These are phyloP conservation scores for Euphydryas editha DNA, from an alignment of 2,888 invertebrate genomes.

Conservation along the genomic window DNA sequence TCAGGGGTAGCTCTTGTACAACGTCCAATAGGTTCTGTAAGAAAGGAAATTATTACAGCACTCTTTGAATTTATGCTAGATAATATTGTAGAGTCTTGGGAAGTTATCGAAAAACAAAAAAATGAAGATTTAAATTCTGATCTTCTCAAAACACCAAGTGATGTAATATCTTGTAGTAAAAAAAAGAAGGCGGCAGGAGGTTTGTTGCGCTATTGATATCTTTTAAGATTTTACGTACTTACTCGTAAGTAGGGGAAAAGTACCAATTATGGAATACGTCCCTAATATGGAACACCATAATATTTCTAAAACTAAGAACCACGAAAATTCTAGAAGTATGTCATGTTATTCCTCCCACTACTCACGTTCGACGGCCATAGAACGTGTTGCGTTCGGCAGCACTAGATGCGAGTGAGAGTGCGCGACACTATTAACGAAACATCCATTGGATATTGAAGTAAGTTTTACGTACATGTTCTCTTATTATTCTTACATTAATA, in stretches of 20 bases:
- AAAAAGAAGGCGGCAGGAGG: slow-evolving; percentile 53
- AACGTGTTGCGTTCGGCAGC: no score
- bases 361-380: no score
- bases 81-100: slow-evolving; percentile 69
- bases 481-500: no score
- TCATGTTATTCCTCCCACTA: no score
- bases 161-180: slow-evolving; percentile 53
- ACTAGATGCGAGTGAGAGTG: no score
- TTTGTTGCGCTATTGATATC: not conserved
- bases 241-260: not conserved
- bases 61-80: slow-evolving; percentile 73
- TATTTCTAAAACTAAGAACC: no score
- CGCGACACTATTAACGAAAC: no score
- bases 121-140: slow-evolving; percentile 50
- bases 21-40: slow-evolving; percentile 58
- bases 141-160: slow-evolving; percentile 56
- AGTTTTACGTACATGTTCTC: no score
- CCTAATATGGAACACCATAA: no score
- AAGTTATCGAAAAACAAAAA: slow-evolving; percentile 54
- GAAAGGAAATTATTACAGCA: slow-evolving; percentile 64
- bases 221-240: not conserved
- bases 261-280: no score
- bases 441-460: no score
- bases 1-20: slow-evolving; percentile 45
- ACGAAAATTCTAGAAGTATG: no score